These are phyloP conservation scores for Drosophila pachea DNA, from an alignment of 1,140 invertebrate genomes.

Conservation along the genomic window DNA sequence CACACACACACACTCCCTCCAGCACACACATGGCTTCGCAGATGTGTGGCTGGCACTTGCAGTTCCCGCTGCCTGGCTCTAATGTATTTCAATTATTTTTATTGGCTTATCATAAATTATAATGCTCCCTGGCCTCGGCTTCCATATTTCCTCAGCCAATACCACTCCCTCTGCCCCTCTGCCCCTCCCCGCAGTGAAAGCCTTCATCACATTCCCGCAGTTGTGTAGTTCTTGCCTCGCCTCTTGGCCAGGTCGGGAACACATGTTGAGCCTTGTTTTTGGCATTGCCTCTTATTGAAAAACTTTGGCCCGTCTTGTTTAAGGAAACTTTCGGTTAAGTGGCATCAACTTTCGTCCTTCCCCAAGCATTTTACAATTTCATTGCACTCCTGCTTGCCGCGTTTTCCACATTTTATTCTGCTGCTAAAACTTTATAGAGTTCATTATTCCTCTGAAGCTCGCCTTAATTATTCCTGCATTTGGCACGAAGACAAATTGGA, in stretches of 20 bases:
- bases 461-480: slow-evolving; percentile 62
- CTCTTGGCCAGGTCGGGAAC: slow-evolving; percentile 22
- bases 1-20: too few species aligned
- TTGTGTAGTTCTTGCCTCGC: slow-evolving; percentile 43
- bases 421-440: slow-evolving; percentile 50
- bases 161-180: neutral
- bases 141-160: slow-evolving; percentile 41
- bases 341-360: slow-evolving; percentile 53
- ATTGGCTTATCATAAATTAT: slow-evolving; percentile 70
- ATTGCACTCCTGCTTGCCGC: slow-evolving; percentile 22
- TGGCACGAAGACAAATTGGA: slow-evolving; percentile 45
- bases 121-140: slow-evolving; percentile 49
- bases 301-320: slow-evolving; percentile 53
- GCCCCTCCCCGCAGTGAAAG: slow-evolving; percentile 3
- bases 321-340: slow-evolving; percentile 59
- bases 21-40: neutral
- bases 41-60: slow-evolving; percentile 14
- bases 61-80: slow-evolving; percentile 34
- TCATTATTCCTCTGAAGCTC: slow-evolving; percentile 51
- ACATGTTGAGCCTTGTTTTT: slow-evolving; percentile 51
- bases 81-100: slow-evolving; percentile 72
- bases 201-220: slow-evolving; percentile 27
- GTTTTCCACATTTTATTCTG: slow-evolving; percentile 33
- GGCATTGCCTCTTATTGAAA: slow-evolving; percentile 66
- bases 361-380: slow-evolving; percentile 55